These are phyloP conservation scores for Cavia aperea DNA, from an alignment of 2,113 vertebrate species.

Conservation along the genomic window DNA sequence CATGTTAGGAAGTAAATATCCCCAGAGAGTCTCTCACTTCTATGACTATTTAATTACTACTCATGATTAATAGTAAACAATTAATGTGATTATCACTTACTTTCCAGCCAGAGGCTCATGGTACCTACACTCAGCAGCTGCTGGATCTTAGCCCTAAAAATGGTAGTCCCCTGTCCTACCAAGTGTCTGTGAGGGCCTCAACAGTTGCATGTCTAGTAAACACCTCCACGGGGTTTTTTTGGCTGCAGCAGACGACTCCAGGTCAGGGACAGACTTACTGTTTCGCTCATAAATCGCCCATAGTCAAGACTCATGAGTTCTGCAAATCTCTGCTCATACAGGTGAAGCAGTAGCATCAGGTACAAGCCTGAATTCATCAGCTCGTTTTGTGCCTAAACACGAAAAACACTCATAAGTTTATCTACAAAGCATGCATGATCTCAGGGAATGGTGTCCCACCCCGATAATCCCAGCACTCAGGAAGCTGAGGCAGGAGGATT, in stretches of 20 bases:
- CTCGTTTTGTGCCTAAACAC: conserved; percentile 42
- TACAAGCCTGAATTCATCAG: conserved; percentile 58
- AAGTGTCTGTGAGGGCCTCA: neutral
- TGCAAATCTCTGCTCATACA: conserved; percentile 65
- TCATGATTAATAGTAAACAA: neutral
- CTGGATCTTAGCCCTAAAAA: neutral
- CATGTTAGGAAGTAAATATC: neutral
- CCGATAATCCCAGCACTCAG: neutral
- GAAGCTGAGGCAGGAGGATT: neutral
- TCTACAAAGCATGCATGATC: neutral
- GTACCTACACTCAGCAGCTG: neutral
- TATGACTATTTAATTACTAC: neutral
- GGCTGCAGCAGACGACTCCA: fast-evolving
- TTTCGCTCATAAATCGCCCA: conserved; percentile 8
- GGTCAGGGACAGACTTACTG: conserved; percentile 6
- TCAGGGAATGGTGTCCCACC: neutral
- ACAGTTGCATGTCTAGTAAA: neutral
- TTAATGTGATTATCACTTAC: neutral
- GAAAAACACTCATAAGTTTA: neutral
- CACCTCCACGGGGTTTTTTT: fast-evolving
- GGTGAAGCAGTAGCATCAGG: conserved; percentile 64
- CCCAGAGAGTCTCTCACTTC: neutral
- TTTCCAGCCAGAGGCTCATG: conserved; percentile 1
- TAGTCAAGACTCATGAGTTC: conserved; percentile 60
- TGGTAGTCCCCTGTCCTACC: neutral